Evolutionary conservation across 2,113 vertebrate species (phyloP).

Genomic region (Baryphthengus martii): DNA sequence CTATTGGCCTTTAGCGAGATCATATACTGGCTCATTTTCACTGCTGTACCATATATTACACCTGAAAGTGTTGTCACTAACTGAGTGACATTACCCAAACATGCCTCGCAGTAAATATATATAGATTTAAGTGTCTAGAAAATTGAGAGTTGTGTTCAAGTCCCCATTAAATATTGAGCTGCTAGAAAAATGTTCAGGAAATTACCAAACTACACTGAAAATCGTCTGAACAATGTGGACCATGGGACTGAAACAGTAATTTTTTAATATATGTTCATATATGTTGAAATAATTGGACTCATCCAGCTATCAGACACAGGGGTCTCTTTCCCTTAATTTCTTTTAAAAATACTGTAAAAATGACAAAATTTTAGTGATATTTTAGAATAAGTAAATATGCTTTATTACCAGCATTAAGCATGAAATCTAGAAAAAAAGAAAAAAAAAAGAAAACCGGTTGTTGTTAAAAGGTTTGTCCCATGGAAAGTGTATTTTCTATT

Average conservation of each 20-base stretch:
- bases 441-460: too few relatives aligned
- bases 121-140: neutral
- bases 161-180: neutral
- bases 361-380: neutral
- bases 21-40: neutral
- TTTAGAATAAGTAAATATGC: neutral
- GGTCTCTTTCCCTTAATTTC: neutral
- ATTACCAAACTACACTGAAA: neutral
- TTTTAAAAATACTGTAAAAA: neutral
- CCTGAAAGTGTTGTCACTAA: neutral
- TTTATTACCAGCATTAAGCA: neutral
- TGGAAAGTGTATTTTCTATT: neutral
- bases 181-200: neutral
- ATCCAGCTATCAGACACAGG: neutral
- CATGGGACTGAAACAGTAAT: accelerated
- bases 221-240: neutral
- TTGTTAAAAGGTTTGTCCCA: neutral
- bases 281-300: neutral
- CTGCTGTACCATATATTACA: neutral
- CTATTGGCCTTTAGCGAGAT: neutral
- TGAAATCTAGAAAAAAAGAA: neutral
- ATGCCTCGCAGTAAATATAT: neutral
- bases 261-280: neutral
- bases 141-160: neutral
- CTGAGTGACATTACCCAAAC: neutral